Evolutionary conservation across 2,888 invertebrate species (phyloP).

Genomic region (Zygaena filipendulae): DNA sequence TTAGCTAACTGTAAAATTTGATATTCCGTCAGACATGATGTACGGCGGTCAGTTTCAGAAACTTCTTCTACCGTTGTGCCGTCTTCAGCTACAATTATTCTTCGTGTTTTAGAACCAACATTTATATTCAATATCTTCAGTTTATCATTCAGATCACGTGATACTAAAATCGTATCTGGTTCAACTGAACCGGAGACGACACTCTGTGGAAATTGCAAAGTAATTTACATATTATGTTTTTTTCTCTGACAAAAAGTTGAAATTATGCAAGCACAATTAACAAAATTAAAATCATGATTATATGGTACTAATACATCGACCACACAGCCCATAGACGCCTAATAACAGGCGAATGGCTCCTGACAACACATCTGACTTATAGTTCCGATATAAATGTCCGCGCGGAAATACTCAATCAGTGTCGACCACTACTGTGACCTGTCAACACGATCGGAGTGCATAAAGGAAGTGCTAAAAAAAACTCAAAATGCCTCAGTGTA

Average conservation of each 20-base stretch:
- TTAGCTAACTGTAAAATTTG: slow-evolving; percentile 65
- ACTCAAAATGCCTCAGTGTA: no score
- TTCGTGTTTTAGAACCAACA: slow-evolving; percentile 66
- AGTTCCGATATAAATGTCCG: no score
- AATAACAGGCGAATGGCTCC: no score
- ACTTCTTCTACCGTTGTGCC: slow-evolving; percentile 48
- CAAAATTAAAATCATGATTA: no score
- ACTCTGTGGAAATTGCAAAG: slow-evolving; percentile 56
- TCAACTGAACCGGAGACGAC: slow-evolving; percentile 83
- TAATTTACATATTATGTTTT: slow-evolving; percentile 4
- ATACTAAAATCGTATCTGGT: slow-evolving; percentile 77
- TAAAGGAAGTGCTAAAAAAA: no score
- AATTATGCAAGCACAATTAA: no score
- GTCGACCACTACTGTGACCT: no score
- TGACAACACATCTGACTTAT: no score
- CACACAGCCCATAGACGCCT: no score
- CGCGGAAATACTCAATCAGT: no score
- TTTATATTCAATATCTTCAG: slow-evolving; percentile 50
- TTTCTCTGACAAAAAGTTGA: neutral
- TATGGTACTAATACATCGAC: no score
- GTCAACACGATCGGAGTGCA: no score
- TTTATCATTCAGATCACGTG: slow-evolving; percentile 48
- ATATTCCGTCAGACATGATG: slow-evolving; percentile 65
- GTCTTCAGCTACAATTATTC: slow-evolving; percentile 44
- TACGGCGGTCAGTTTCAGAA: slow-evolving; percentile 36